Evolutionary conservation across 2,888 invertebrate species (phyloP).

Genomic region (Euplexia lucipara): DNA sequence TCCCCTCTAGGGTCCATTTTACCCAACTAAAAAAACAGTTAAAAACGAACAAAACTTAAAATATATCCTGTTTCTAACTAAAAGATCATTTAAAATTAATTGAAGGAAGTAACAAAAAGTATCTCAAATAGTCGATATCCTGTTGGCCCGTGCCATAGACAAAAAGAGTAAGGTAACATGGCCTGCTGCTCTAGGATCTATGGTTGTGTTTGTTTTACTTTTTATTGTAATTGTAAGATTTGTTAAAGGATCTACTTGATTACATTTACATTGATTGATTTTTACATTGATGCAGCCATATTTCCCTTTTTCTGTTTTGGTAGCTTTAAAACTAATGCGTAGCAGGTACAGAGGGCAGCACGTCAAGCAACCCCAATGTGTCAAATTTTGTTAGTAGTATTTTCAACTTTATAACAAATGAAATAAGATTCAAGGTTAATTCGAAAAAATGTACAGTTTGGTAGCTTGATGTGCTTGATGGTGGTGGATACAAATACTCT

Average conservation of each 20-base stretch:
- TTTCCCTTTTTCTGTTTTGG: constrained; percentile 3
- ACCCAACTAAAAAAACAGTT: neutral
- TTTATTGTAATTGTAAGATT: constrained; percentile 25
- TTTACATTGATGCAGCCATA: too few species aligned
- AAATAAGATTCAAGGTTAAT: too few species aligned
- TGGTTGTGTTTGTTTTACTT: constrained; percentile 49
- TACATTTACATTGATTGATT: neutral
- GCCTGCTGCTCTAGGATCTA: constrained; percentile 59
- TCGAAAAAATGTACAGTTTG: too few species aligned
- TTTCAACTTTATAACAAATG: too few species aligned
- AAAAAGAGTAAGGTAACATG: constrained; percentile 62
- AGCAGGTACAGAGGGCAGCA: too few species aligned
- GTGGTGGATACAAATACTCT: too few species aligned
- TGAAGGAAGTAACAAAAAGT: constrained; percentile 62
- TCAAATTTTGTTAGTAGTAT: too few species aligned
- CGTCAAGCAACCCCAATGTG: too few species aligned
- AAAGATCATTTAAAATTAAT: constrained; percentile 51
- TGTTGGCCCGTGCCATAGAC: constrained; percentile 66
- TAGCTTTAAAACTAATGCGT: too few species aligned
- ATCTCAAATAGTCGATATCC: constrained; percentile 62
- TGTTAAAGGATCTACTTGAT: constrained; percentile 9
- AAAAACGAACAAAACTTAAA: constrained; percentile 22
- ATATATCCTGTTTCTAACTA: constrained; percentile 34
- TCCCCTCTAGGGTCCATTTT: too few species aligned
- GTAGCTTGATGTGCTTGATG: too few species aligned